Evolutionary conservation across 2,113 vertebrate genomes (phyloP), one percentile per base, ranked within the genome.

Genomic region (Cranoglanis bouderius): DNA sequence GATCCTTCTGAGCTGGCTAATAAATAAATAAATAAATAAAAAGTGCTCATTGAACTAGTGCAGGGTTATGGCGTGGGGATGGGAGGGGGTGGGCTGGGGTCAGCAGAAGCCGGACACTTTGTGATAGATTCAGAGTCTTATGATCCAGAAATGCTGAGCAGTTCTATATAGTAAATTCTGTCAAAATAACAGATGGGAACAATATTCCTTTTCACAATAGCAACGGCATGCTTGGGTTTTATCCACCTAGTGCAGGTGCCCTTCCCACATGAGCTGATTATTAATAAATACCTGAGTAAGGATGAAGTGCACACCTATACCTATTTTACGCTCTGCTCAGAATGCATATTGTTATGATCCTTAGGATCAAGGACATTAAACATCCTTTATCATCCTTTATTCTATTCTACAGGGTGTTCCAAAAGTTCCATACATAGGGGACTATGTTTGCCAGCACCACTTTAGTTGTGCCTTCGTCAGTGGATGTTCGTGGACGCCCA

Each of bases 21-120:
- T 93, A 91, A 94, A 92, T 93, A 91, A 94, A 94, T 93, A 85
- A 93, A 94, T 92, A 91, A 95, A 94, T 93, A 84, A 94, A 94
- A 90, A 82, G 85, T 78, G 90, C 86, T 90, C 43, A 89, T 92
- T 91, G 88, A 91, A 90, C 92, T 89, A 89, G 88, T 74, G 61
- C 91, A 88, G 85, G 80, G 84, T 83, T 8, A 59, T 19, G 32
- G 16, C 4, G 3, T 59, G 21, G 43, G 12, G 32, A 57, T 18
- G 6, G 13, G 89, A 92, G 88, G 38, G 81, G 90, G 77, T n/a
- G 14, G 61, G 49, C 82, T 82, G 6, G n/a, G 53, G 70, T 85
- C 86, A 82, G 81, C 43, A 53, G 24, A 77, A 40, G 57, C 70
- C 85, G 84, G 86, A 90, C 88, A 78, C 89, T 85, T 81, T 24